Percentiles rank a stretch among this genome's conserved stretches.
These are phyloP conservation scores for Hippoglossus stenolepis DNA, from an alignment of 2,113 vertebrate genomes.

Conservation along the genomic window DNA sequence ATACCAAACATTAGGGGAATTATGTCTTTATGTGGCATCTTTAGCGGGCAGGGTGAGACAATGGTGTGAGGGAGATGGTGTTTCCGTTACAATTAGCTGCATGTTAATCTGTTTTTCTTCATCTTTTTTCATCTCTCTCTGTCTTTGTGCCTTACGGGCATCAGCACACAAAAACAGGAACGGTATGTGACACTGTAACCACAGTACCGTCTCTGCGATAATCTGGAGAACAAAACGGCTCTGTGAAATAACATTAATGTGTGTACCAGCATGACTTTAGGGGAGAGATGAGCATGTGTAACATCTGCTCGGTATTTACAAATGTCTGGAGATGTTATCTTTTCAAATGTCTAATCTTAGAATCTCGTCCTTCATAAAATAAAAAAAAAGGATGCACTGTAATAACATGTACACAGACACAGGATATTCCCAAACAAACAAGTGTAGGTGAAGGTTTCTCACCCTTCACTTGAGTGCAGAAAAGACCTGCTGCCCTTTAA, in stretches of 20 bases:
- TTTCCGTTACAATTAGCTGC: slow-evolving; percentile 67
- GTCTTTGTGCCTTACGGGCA: slow-evolving; percentile 39
- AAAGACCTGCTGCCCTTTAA: slow-evolving; percentile 67
- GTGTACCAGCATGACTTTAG: slow-evolving; percentile 47
- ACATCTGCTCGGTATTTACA: slow-evolving; percentile 18
- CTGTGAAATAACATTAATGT: slow-evolving; percentile 38
- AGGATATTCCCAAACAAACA: slow-evolving; percentile 59
- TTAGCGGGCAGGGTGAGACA: slow-evolving; percentile 54
- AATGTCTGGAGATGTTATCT: slow-evolving; percentile 23
- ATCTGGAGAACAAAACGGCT: slow-evolving; percentile 26
- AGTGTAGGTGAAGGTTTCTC: slow-evolving; percentile 57
- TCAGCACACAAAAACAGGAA: slow-evolving; percentile 30
- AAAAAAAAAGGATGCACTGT: slow-evolving; percentile 8
- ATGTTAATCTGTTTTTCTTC: slow-evolving; percentile 57
- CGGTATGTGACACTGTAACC: slow-evolving; percentile 16
- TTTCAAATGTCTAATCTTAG: slow-evolving; percentile 15
- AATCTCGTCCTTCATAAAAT: slow-evolving; percentile 18
- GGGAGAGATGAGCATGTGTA: slow-evolving; percentile 42
- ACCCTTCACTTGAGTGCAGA: slow-evolving; percentile 45
- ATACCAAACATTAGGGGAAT: slow-evolving; percentile 77
- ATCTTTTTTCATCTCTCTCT: slow-evolving; percentile 22
- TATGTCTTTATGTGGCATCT: slow-evolving; percentile 67
- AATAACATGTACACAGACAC: slow-evolving; percentile 27
- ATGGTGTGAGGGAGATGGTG: slow-evolving; percentile 46
- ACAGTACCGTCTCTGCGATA: slow-evolving; percentile 6